Evolutionary conservation across 2,888 invertebrate genomes (phyloP).

Genomic region (Pandemis corylana): DNA sequence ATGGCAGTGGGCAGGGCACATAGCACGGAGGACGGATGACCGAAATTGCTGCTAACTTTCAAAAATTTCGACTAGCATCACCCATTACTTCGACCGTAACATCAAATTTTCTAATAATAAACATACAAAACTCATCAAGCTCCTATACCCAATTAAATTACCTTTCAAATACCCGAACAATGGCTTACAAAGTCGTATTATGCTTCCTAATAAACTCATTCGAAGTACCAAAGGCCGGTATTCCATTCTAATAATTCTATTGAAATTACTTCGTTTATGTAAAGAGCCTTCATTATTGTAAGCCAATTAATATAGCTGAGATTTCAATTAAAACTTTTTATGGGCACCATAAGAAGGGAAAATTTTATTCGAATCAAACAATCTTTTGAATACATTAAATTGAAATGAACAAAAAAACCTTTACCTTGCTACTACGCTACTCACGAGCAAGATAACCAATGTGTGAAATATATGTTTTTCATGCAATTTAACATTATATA

Average conservation of each 20-base stretch:
- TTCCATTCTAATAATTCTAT: slow-evolving; percentile 39
- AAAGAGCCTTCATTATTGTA: background rate
- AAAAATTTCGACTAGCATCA: background rate
- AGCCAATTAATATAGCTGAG: background rate
- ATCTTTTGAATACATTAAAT: too few species aligned
- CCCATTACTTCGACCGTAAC: background rate
- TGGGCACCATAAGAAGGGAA: background rate
- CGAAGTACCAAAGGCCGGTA: slow-evolving; percentile 18
- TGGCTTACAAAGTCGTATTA: slow-evolving; percentile 17
- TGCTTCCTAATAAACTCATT: slow-evolving; percentile 12
- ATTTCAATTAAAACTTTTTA: background rate
- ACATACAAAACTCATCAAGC: slow-evolving; percentile 5
- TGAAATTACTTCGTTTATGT: slow-evolving; percentile 26
- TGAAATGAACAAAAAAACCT: too few species aligned
- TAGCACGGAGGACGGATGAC: too few species aligned
- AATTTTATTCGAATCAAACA: background rate
- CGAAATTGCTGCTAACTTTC: background rate
- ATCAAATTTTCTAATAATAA: background rate
- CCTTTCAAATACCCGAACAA: slow-evolving; percentile 28
- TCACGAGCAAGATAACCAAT: too few species aligned
- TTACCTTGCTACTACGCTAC: too few species aligned
- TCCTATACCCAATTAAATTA: slow-evolving; percentile 12
- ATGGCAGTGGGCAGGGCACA: too few species aligned
- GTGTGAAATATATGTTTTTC: too few species aligned
- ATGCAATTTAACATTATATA: too few species aligned